These are phyloP conservation scores for Sebastes hopkinsi DNA, from an alignment of 2,797 vertebrate genomes.

Conservation along the genomic window DNA sequence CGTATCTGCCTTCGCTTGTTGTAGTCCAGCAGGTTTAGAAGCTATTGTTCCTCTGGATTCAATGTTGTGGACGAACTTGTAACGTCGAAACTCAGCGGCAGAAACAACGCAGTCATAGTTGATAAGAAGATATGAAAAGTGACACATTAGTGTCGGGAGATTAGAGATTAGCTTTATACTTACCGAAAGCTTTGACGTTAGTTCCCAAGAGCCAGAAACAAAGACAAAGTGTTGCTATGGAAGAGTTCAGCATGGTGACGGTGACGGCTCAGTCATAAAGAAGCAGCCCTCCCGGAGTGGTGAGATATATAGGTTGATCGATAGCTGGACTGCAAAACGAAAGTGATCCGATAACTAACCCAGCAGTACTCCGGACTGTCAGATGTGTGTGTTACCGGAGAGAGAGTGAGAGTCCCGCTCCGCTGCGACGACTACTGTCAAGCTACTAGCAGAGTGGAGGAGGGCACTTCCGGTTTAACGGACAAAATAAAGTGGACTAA, in stretches of 20 bases:
- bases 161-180: conserved; percentile 29
- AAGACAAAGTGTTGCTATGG: conserved; percentile 58
- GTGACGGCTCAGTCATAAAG: conserved; percentile 44
- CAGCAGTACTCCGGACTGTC: conserved; percentile 33
- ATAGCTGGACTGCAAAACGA: not conserved
- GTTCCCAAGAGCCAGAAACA: conserved; percentile 57
- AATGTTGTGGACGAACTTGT: not conserved
- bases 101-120: not conserved
- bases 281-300: not conserved
- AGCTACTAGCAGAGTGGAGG: fast-evolving
- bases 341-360: conserved; percentile 17
- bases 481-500: too few species aligned
- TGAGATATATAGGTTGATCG: not conserved
- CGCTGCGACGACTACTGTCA: not conserved
- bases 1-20: not conserved
- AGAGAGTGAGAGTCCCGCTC: not conserved
- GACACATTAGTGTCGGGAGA: not conserved
- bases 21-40: not conserved
- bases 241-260: conserved; percentile 56
- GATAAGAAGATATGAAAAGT: not conserved
- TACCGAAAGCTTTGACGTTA: conserved; percentile 50
- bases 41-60: not conserved
- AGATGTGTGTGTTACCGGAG: not conserved
- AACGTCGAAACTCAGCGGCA: not conserved
- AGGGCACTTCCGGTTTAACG: conserved; percentile 21